A percentile compares a stretch with the other conserved stretches of the same genome.
These are phyloP conservation scores for Triplophysa dalaica DNA, from an alignment of 2,113 vertebrate species.

Conservation along the genomic window DNA sequence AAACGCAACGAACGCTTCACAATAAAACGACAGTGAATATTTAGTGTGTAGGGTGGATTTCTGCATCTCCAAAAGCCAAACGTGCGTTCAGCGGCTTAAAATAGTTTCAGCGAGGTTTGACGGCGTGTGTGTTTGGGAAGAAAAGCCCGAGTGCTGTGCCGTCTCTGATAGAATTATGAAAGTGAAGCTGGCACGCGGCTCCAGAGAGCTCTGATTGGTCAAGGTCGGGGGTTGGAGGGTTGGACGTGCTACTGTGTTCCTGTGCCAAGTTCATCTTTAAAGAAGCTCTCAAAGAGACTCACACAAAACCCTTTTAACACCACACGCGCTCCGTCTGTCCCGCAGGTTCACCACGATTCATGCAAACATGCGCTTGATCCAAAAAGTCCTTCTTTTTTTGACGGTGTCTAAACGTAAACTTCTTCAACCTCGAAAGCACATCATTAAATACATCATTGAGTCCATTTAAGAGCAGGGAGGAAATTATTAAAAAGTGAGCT, in stretches of 20 bases:
- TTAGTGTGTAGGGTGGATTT: no score
- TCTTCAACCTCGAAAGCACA: background rate
- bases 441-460: background rate
- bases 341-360: background rate
- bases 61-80: background rate
- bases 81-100: constrained; percentile 1
- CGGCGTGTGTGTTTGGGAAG: constrained; percentile 31
- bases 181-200: constrained; percentile 55
- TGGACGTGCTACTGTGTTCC: constrained; percentile 35
- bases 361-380: background rate
- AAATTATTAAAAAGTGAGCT: constrained; percentile 24
- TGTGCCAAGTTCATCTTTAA: constrained; percentile 51
- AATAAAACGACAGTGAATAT: no score
- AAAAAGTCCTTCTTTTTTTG: background rate
- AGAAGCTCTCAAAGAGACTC: constrained; percentile 35
- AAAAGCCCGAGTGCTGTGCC: constrained; percentile 47
- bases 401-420: background rate
- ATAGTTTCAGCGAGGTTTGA: constrained; percentile 12
- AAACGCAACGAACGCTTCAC: no score
- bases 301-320: constrained; percentile 35
- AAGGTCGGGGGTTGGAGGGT: constrained; percentile 39
- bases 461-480: background rate
- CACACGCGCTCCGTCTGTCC: constrained; percentile 8
- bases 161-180: constrained; percentile 44
- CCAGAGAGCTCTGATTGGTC: constrained; percentile 50